Percentiles rank a stretch among this genome's conserved stretches.
Conservation (phyloP, 1,140 invertebrate genomes). For the Drosophila leontia region DNA sequence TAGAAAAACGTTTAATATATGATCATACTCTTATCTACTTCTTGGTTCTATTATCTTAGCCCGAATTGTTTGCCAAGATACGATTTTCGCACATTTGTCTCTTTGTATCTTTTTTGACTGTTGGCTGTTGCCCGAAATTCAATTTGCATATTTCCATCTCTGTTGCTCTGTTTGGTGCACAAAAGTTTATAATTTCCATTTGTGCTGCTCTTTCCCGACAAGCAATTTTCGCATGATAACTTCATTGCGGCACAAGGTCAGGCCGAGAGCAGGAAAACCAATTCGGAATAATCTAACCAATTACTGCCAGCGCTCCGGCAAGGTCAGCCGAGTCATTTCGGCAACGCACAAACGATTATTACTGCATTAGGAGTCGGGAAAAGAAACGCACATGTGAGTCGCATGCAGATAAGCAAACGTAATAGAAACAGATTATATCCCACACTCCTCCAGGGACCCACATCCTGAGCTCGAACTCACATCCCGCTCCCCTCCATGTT, state of each 20-base stretch:
- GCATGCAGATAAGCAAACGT: constrained; percentile 78
- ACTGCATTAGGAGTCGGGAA: constrained; percentile 64
- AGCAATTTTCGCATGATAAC: constrained; percentile 79
- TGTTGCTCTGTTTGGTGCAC: constrained; percentile 7
- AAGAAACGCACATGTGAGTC: constrained; percentile 44
- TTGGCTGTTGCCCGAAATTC: constrained; percentile 54
- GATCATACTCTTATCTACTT: too few species aligned
- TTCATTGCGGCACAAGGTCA: constrained; percentile 61
- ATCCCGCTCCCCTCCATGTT: constrained; percentile 1
- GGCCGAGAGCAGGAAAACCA: constrained; percentile 44
- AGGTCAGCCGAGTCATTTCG: constrained; percentile 73
- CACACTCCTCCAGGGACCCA: constrained; percentile 7
- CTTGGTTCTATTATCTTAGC: neutral
- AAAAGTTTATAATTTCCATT: constrained; percentile 73
- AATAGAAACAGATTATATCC: constrained; percentile 75
- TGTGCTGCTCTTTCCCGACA: constrained; percentile 45
- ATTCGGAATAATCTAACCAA: constrained; percentile 78
- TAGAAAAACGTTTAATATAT: neutral
- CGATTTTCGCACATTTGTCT: constrained; percentile 53
- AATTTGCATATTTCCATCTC: constrained; percentile 59
- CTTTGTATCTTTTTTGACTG: constrained; percentile 55
- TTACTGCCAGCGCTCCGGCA: constrained; percentile 52
- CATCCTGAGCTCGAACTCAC: too few species aligned
- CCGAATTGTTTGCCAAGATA: neutral
- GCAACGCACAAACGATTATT: constrained; percentile 81